Base-by-base conservation (phyloP, 2,797 vertebrate genomes). In the Miichthys miiuy region DNA sequence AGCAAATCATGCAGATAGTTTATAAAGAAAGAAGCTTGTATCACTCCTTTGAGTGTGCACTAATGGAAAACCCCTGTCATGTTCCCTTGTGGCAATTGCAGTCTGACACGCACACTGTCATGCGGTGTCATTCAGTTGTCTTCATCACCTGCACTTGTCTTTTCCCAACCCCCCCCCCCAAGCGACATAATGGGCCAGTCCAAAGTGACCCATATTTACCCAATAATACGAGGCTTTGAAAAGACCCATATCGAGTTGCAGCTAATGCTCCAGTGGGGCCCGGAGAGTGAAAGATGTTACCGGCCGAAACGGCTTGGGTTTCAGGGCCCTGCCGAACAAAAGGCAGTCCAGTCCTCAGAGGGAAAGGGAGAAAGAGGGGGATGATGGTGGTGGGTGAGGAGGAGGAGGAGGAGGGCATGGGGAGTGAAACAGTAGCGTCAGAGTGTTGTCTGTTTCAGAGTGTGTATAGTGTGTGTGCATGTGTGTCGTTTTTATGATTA, bases 181-280 rank as follows among this genome's bases (percentile, higher is more conserved):
- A 87, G 93, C 90, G 82, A 92, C 92, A 93, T 91, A 92, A 92
- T 92, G 92, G 93, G 85, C 91, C 84, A 68, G 90, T 89, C 93
- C 92, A 91, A 92, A 94, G 92, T 93, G 92, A 94, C 94, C 94
- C 93, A 93, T 95, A 94, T 95, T 95, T 95, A 95, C 94, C 94
- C 92, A 95, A 94, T 94, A 95, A 95, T 93, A 94, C 79, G 66
- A 88, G 92, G 91, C 92, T 93, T 93, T 94, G 93, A 94, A 94
- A 93, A 92, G 93, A 91, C 86, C 84, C 82, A 56, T 89, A 94
- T 95, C 93, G 14, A 86, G 93, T 95, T 94, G 91, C 94, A 93
- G 85, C 90, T 95, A 94, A 95, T 95, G 94, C 92, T 94, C 89
- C 90, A 86, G 87, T 91, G 93, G 91, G 93, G 92, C 92, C 93